phyloP scores from a whole-genome alignment of 1,140 invertebrate genomes.

The Chrysomallon squamiferum region DNA sequence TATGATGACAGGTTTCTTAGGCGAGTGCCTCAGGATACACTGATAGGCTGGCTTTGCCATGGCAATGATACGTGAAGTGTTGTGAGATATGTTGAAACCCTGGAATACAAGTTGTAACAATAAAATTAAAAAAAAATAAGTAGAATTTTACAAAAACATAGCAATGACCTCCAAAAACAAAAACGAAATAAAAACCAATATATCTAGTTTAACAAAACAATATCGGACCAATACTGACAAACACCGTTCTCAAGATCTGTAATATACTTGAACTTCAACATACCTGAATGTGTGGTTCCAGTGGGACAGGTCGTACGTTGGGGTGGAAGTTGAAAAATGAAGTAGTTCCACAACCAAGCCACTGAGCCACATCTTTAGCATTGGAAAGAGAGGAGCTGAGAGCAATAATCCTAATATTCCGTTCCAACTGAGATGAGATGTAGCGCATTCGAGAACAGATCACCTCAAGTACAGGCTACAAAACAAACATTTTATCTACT shows the following conservation, averaged over 20 bases:
- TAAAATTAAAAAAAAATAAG: no score
- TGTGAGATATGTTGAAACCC: conserved; percentile 98
- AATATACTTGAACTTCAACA: no score
- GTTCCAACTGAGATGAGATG: conserved; percentile 95
- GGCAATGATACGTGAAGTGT: conserved; percentile 90
- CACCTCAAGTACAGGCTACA: conserved; percentile 88
- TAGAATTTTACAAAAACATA: no score
- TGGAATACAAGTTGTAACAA: conserved; percentile 62
- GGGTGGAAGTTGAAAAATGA: conserved; percentile 99
- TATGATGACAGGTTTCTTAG: conserved; percentile 90
- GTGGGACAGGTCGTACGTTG: conserved; percentile 90
- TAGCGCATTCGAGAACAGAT: conserved; percentile 97
- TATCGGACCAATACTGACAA: no score
- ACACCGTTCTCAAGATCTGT: no score
- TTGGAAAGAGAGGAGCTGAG: conserved; percentile 93
- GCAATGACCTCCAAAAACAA: no score
- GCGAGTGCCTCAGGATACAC: conserved; percentile 86
- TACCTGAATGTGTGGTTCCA: conserved; percentile 92
- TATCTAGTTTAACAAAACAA: no score
- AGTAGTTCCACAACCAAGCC: conserved; percentile 93
- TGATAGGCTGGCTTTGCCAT: conserved; percentile 99
- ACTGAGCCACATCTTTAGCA: conserved; percentile 93
- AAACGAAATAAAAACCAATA: no score
- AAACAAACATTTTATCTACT: conserved; percentile 12
- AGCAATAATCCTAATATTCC: conserved; percentile 90